Conservation (phyloP, 2,888 invertebrate genomes). For the Nomada hirtipes region DNA sequence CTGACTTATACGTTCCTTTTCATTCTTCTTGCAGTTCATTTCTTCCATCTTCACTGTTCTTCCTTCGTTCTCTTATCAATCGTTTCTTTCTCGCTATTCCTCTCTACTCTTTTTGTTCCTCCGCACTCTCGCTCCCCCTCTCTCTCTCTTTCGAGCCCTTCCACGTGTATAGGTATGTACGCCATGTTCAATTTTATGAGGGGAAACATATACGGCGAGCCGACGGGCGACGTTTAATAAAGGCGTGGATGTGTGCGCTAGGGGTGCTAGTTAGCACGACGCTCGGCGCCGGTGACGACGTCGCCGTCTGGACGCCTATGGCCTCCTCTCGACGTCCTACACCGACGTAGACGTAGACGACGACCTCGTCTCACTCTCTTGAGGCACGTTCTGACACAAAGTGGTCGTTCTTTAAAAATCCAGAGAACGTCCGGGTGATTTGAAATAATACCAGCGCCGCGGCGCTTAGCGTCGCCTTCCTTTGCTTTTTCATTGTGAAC, state of each 20-base stretch:
- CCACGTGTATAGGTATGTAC: conserved; percentile 69
- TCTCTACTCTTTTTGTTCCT: neutral
- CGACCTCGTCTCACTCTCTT: conserved; percentile 67
- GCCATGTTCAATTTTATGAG: conserved; percentile 80
- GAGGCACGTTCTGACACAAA: conserved; percentile 68
- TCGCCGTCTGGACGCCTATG: conserved; percentile 83
- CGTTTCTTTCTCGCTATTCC: conserved; percentile 4
- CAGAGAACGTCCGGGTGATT: conserved; percentile 51
- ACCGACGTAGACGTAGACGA: conserved; percentile 57
- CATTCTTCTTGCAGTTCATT: neutral
- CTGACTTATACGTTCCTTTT: neutral
- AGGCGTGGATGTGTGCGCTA: conserved; percentile 74
- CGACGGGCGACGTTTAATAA: conserved; percentile 74
- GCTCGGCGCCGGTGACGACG: conserved; percentile 80
- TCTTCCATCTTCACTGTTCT: conserved; percentile 3
- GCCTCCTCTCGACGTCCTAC: conserved; percentile 72
- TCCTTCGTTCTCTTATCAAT: conserved; percentile 4
- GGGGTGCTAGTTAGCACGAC: conserved; percentile 82
- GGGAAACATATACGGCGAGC: conserved; percentile 74
- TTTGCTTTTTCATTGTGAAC: neutral
- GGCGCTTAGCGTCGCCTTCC: neutral
- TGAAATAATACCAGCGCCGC: conserved; percentile 45
- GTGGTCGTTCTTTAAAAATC: conserved; percentile 68
- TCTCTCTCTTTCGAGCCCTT: conserved; percentile 41
- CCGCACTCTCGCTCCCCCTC: conserved; percentile 14